Percentiles rank a stretch among this genome's conserved stretches.
Conservation (phyloP, 2,888 invertebrate genomes). For the Salticus scenicus region DNA sequence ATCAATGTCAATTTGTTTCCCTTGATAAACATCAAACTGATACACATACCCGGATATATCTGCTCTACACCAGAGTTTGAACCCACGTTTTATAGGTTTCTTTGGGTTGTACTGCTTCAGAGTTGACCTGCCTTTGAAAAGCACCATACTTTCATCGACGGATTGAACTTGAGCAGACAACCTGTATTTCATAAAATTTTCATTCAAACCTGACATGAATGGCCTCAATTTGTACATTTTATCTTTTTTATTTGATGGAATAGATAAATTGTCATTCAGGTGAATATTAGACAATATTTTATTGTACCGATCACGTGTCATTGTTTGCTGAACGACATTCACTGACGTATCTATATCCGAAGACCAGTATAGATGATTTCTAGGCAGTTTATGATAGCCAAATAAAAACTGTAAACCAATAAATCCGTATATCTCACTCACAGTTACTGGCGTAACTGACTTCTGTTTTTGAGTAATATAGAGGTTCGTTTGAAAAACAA, state of each 20-base stretch:
- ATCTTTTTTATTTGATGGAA: constrained; percentile 5
- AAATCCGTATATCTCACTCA: constrained; percentile 23
- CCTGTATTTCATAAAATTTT: constrained; percentile 19
- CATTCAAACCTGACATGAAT: not conserved
- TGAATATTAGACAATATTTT: constrained; percentile 11
- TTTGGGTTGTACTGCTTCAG: constrained; percentile 40
- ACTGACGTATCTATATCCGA: constrained; percentile 12
- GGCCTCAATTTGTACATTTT: constrained; percentile 11
- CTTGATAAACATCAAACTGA: constrained; percentile 28
- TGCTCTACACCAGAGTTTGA: constrained; percentile 31
- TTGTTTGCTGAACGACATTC: constrained; percentile 7
- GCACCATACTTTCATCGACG: constrained; percentile 22
- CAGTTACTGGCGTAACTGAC: constrained; percentile 19
- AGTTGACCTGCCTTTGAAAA: constrained; percentile 11
- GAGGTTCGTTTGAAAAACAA: constrained; percentile 31
- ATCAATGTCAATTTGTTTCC: too few relatives aligned
- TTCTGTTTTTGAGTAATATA: constrained; percentile 28
- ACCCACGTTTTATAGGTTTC: constrained; percentile 28
- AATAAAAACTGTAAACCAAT: constrained; percentile 31
- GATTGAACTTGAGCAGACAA: constrained; percentile 19
- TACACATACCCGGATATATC: constrained; percentile 35
- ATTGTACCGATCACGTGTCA: constrained; percentile 26
- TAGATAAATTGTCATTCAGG: constrained; percentile 4
- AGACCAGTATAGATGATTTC: constrained; percentile 21
- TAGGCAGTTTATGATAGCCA: constrained; percentile 28